Percentiles rank a stretch among this genome's conserved stretches.
Evolutionary conservation across 92 coral and sea anemone genomes (phyloP).

Genomic region (Pocillopora meandrina): DNA sequence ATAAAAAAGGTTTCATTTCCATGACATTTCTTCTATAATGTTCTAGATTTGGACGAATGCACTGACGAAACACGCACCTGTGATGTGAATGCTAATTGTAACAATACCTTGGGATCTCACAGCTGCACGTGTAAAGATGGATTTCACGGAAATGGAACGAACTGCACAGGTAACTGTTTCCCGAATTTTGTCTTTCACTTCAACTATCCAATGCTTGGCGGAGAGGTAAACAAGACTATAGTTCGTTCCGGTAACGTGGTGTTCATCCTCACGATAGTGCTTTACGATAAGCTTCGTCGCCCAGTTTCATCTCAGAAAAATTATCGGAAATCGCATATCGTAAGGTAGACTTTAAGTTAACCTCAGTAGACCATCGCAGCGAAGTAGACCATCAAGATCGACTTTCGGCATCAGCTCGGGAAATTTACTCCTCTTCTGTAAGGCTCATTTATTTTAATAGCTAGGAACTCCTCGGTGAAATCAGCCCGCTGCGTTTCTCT

Average conservation of each 20-base stretch:
- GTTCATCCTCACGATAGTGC: not conserved
- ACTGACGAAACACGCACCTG: no score
- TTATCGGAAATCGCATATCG: slow-evolving; percentile 39
- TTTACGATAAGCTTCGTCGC: slow-evolving; percentile 44
- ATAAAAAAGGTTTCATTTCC: no score
- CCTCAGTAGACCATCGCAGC: slow-evolving; percentile 46
- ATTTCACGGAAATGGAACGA: no score
- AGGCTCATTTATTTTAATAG: not conserved
- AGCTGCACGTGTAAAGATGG: no score
- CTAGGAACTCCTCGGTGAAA: slow-evolving; percentile 33
- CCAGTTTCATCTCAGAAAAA: not conserved
- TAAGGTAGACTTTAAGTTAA: slow-evolving; percentile 30
- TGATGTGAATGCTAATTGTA: no score
- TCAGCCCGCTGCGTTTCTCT: slow-evolving; percentile 22
- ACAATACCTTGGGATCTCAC: no score
- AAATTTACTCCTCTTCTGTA: slow-evolving; percentile 24
- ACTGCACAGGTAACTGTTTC: not conserved
- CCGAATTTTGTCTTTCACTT: not conserved
- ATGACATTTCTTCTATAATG: no score
- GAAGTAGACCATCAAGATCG: slow-evolving; percentile 50
- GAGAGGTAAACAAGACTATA: not conserved
- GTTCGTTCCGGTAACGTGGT: not conserved
- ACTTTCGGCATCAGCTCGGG: slow-evolving; percentile 28
- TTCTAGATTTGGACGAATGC: no score
- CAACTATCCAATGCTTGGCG: not conserved